Evolutionary conservation across 2,888 invertebrate genomes (phyloP), one percentile per base, ranked within the genome.

Genomic region (Microplitis deprimator): DNA sequence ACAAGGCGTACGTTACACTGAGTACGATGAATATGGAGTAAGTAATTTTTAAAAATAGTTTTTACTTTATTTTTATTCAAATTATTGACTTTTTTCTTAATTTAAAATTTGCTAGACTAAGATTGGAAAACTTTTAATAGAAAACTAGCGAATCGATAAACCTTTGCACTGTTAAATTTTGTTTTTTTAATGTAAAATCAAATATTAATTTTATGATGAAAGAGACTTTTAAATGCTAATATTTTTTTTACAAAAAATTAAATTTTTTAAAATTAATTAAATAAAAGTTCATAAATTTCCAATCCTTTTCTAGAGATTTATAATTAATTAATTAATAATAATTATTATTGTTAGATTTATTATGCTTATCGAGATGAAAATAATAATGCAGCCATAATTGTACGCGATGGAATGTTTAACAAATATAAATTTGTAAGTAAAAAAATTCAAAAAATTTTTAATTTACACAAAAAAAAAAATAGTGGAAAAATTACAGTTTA

Each of bases 361-460:
- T 73, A 77, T 17, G 79, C 79, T 13, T 81, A 80, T 68, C 77
- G 79, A 65, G 80, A 82, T 72, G 59, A 73, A 20, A 70, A 68
- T 1, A 77, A 79, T 73, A 76, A 79, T 70, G 81, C 81, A 20
- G 77, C 79, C 1, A 71, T 82, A n/a, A 77, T 77, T 64, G 68
- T 73, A n/a, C 77, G 77, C n/a, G 62, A 73, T 50, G 77, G 68
- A 29, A 69, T 61, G 41, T 41, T 64, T 38, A 38, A 64, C 10
- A 68, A 39, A 20, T 77, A 73, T 68, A 77, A 80, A 77, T 78
- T 81, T 38, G 80, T 79, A 68, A 80, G 74, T 80, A 10, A 7
- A 75, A 1, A 72, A 59, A 62, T 29, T 68, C 20, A 59, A 68
- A 17, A n/a, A 16, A 4, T 50, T 8, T 17, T 72, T 10, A 41